Evolutionary conservation across 2,888 invertebrate genomes (phyloP).

Genomic region (Amphipoea lucens): DNA sequence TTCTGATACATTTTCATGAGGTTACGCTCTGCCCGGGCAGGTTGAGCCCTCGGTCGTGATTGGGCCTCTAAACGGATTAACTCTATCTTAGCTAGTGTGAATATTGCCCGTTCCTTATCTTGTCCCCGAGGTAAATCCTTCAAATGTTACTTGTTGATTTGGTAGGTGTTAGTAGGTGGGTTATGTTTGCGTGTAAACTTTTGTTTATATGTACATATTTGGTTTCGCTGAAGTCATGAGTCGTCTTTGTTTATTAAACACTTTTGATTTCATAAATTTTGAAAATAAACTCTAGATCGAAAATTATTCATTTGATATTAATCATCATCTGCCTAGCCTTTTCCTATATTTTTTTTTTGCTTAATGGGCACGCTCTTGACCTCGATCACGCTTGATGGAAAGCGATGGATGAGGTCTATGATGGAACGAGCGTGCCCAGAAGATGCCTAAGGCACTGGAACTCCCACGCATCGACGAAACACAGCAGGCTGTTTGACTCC

Average conservation of each 20-base stretch:
- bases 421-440: too few species aligned
- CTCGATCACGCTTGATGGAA: too few species aligned
- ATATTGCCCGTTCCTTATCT: slow-evolving; percentile 51
- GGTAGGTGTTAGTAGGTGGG: not conserved
- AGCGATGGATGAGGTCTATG: too few species aligned
- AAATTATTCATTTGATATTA: not conserved
- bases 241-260: not conserved
- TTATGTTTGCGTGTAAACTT: slow-evolving; percentile 1
- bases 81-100: slow-evolving; percentile 71
- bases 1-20: slow-evolving; percentile 90
- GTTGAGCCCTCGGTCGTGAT: slow-evolving; percentile 75
- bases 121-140: slow-evolving; percentile 44
- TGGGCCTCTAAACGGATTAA: slow-evolving; percentile 84
- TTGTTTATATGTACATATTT: not conserved
- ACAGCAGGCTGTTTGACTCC: too few species aligned
- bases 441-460: too few species aligned
- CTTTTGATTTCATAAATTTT: not conserved
- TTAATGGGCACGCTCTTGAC: too few species aligned
- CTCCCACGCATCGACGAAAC: too few species aligned
- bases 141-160: slow-evolving; percentile 63
- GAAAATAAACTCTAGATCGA: not conserved
- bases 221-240: not conserved
- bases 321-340: too few species aligned
- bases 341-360: too few species aligned
- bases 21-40: slow-evolving; percentile 75